Conservation (phyloP, 2,113 vertebrate genomes). For the Oncorhynchus nerka region DNA sequence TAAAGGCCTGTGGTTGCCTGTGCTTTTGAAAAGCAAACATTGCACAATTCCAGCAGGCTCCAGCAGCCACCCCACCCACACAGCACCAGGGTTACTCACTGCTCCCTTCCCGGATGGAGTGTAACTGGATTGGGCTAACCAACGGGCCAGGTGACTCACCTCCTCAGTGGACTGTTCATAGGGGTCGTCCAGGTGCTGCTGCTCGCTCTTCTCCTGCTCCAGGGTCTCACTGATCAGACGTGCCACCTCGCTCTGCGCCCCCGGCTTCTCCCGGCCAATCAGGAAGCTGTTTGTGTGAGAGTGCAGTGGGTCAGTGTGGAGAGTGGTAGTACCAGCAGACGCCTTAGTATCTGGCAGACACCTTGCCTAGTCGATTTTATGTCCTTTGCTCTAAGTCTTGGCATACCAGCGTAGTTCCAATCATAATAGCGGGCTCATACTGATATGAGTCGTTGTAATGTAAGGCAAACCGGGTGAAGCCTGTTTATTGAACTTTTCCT, state of each 20-base stretch:
- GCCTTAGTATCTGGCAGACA: not conserved
- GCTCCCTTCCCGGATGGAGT: slow-evolving; percentile 28
- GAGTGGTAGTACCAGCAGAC: not conserved
- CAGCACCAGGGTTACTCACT: slow-evolving; percentile 31
- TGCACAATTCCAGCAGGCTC: slow-evolving; percentile 48
- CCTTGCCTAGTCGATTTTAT: not conserved
- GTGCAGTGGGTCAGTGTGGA: not conserved
- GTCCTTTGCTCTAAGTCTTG: slow-evolving; percentile 5
- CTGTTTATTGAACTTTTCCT: not conserved
- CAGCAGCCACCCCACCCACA: slow-evolving; percentile 31
- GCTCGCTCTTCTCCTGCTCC: slow-evolving; percentile 85
- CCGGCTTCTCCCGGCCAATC: slow-evolving; percentile 90
- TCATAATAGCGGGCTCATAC: not conserved
- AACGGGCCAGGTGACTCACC: slow-evolving; percentile 54
- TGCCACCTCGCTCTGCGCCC: slow-evolving; percentile 88
- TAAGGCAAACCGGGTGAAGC: not conserved
- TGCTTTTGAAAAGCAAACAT: slow-evolving; percentile 52
- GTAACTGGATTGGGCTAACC: too few species aligned
- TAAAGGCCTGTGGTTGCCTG: slow-evolving; percentile 35
- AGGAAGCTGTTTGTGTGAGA: slow-evolving; percentile 75
- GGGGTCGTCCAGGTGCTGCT: slow-evolving; percentile 76
- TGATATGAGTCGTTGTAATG: not conserved
- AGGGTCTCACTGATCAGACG: slow-evolving; percentile 91
- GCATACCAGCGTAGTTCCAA: not conserved
- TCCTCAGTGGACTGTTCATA: slow-evolving; percentile 81